phyloP scores from a whole-genome alignment of 23 tunicate genomes.

The Styela clava region DNA sequence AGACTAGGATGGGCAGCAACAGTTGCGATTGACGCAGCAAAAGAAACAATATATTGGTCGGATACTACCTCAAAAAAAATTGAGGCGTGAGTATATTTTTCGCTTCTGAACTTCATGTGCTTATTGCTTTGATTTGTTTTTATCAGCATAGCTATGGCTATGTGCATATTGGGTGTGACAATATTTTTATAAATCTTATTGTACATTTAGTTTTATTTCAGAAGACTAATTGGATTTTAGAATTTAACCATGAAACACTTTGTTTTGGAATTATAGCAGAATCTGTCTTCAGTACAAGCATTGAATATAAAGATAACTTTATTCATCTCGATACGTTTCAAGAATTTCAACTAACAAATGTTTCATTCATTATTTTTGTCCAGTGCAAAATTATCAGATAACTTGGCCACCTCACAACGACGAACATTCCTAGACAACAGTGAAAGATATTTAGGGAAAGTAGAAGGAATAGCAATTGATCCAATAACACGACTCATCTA shows the following conservation, averaged over 20 bases:
- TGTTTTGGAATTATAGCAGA: too few relatives aligned
- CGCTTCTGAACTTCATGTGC: background rate
- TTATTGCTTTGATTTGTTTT: background rate
- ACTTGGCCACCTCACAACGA: background rate
- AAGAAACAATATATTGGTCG: slow-evolving; percentile 13
- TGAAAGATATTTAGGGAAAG: background rate
- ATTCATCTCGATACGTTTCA: too few relatives aligned
- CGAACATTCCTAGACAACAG: slow-evolving; percentile 4
- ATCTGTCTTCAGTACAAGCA: too few relatives aligned
- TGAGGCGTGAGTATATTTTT: background rate
- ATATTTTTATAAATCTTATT: too few relatives aligned
- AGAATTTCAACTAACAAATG: too few relatives aligned
- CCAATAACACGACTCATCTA: slow-evolving; percentile 36
- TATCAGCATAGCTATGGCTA: background rate
- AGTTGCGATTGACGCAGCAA: slow-evolving; percentile 3
- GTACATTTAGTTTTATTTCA: too few relatives aligned
- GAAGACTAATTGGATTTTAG: too few relatives aligned
- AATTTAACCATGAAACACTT: too few relatives aligned
- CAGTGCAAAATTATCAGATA: background rate
- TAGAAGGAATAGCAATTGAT: slow-evolving; percentile 52
- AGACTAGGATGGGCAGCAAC: background rate
- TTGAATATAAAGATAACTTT: too few relatives aligned
- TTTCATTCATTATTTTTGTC: too few relatives aligned
- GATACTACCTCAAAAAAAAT: background rate
- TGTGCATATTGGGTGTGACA: too few relatives aligned